Evolutionary conservation across 2,888 invertebrate species (phyloP), one percentile per base, ranked within the genome.

Genomic region (Nymphalis c-album): DNA sequence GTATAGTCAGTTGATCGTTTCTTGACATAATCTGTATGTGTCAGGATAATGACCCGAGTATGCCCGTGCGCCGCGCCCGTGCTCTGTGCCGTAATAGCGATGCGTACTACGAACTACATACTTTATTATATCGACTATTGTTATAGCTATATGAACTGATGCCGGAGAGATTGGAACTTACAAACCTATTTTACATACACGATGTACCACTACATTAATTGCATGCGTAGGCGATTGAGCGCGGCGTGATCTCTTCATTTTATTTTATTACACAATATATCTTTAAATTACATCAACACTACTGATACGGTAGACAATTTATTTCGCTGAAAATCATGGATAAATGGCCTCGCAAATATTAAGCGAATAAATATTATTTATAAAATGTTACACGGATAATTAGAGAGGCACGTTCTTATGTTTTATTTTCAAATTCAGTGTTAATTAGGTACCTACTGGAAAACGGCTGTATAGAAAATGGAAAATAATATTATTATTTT

Each of bases 1-100:
- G 53, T 47, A 45, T 53, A 58, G 46, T 47, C 6, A 45, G 40
- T 58, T 40, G 65, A 26, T 64, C 16, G 60, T 58, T 61, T 68
- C 70, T 70, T 70, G 64, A 51, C 62, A 64, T 71, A 70, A 67
- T 71, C 69, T 71, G 64, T 68, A 57, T 66, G 71, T 72, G 70
- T 74, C 73, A 75, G 79, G 78, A 79, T 78, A 79, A 79, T 78
- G 79, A 79, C 79, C 79, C 68, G 72, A 70, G 71, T 65, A 67
- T 71, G 71, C 68, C 71, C 66, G 73, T 71, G 75, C 75, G 71
- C 72, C 67, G 72, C 73, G 72, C 71, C 72, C 64, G 68, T 60
- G 46, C 70, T 60, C 71, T 40, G 62, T 61, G 67, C 67, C 72
- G 71, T 73, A 71, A 69, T 71, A 73, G 70, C 71, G 69, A 73